Percentiles rank a stretch among this genome's conserved stretches.
Evolutionary conservation across 1,140 invertebrate species (phyloP).

Genomic region (Sminthurides bifidus): DNA sequence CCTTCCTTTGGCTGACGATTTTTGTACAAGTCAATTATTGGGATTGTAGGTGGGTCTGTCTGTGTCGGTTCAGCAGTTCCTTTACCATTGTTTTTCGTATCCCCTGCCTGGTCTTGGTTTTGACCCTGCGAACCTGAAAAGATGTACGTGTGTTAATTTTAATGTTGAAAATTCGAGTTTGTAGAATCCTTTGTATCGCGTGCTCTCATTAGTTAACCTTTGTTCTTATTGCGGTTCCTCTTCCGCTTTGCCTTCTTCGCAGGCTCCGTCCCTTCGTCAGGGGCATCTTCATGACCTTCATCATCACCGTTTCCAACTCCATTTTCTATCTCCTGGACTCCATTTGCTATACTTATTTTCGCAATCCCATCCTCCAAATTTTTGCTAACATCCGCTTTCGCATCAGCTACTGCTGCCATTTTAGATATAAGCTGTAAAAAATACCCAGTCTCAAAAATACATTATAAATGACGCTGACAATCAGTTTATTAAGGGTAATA

Average conservation of each 20-base stretch:
- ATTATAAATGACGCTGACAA: background rate
- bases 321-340: background rate
- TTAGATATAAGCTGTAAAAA: too few relatives aligned
- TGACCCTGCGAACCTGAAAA: background rate
- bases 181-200: background rate
- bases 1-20: constrained; percentile 58
- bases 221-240: constrained; percentile 41
- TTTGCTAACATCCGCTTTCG: too few relatives aligned
- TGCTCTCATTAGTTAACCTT: constrained; percentile 24
- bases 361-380: too few relatives aligned
- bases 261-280: constrained; percentile 7
- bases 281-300: constrained; percentile 41
- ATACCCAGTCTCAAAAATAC: background rate
- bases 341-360: background rate
- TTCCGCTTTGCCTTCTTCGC: constrained; percentile 37
- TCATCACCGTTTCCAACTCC: constrained; percentile 46
- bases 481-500: background rate
- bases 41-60: constrained; percentile 72
- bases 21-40: constrained; percentile 68
- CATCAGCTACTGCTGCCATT: too few relatives aligned
- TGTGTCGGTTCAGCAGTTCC: constrained; percentile 42
- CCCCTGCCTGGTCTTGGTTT: constrained; percentile 11
- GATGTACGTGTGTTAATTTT: background rate
- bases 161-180: background rate
- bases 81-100: constrained; percentile 15